Conservation (phyloP, 2,113 vertebrate species). For the Eulacestoma nigropectus region DNA sequence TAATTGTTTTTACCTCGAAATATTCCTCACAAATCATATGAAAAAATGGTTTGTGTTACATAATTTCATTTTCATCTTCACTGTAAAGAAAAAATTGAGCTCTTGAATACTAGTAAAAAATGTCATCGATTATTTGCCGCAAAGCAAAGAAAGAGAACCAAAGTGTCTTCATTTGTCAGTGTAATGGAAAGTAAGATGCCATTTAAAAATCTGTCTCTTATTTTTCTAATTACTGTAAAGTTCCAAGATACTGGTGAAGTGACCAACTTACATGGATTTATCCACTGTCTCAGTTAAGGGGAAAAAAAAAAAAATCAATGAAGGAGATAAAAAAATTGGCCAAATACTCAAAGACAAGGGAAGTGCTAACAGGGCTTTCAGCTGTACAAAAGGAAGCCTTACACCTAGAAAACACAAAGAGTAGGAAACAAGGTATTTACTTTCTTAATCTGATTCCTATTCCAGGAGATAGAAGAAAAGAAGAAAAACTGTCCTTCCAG, state of each 20-base stretch:
- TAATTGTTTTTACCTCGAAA: not conserved
- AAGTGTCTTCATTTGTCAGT: not conserved
- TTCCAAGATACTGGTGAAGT: not conserved
- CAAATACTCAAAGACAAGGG: not conserved
- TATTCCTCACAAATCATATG: not conserved
- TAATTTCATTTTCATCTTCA: not conserved
- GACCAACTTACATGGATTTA: not conserved
- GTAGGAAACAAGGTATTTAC: not conserved
- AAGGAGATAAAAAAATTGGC: not conserved
- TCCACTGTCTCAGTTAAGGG: not conserved
- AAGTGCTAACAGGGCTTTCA: not conserved
- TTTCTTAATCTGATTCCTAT: not conserved
- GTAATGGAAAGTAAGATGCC: not conserved
- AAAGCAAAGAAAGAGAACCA: not conserved
- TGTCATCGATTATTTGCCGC: not conserved
- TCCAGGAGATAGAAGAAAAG: accelerated
- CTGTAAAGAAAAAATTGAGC: not conserved
- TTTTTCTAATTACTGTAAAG: not conserved
- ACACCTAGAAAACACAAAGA: not conserved
- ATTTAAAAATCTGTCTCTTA: not conserved
- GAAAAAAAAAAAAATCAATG: not conserved
- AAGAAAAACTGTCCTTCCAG: not conserved
- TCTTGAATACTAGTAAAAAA: not conserved
- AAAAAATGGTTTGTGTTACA: not conserved
- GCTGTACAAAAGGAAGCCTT: not conserved